A percentile compares a stretch with the other conserved stretches of the same genome.
Evolutionary conservation across 2,888 invertebrate species (phyloP).

Genomic region (Magallana nippona): DNA sequence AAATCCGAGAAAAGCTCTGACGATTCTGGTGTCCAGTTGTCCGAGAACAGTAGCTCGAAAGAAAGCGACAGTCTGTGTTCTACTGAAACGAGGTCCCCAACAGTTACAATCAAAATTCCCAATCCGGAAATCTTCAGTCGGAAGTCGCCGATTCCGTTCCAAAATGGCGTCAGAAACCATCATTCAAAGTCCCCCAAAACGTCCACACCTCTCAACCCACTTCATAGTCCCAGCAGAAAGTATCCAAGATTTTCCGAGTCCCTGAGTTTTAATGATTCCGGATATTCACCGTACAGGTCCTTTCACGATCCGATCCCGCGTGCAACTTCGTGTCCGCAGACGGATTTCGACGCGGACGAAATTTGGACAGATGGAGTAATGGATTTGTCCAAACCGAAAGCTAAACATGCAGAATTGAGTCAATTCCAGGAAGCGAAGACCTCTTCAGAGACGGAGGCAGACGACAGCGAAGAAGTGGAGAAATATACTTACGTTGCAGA

Average conservation of each 20-base stretch:
- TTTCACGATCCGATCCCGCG: slow-evolving; percentile 28
- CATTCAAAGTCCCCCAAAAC: slow-evolving; percentile 26
- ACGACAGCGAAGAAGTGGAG: slow-evolving; percentile 1
- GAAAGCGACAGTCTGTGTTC: slow-evolving; percentile 27
- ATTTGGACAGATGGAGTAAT: slow-evolving; percentile 36
- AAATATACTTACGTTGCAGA: slow-evolving; percentile 30
- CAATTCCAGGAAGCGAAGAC: background rate
- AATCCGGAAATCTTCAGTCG: slow-evolving; percentile 1
- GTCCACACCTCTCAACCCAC: background rate
- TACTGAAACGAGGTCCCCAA: background rate
- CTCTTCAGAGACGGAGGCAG: background rate
- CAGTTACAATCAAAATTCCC: background rate
- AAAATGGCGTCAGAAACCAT: background rate
- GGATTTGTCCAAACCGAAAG: slow-evolving; percentile 35
- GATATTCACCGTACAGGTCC: background rate
- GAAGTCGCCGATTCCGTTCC: background rate
- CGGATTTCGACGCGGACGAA: slow-evolving; percentile 35
- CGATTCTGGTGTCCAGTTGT: slow-evolving; percentile 2
- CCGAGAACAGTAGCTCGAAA: slow-evolving; percentile 6
- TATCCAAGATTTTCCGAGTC: background rate
- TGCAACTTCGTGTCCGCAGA: slow-evolving; percentile 4
- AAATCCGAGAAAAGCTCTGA: slow-evolving; percentile 22
- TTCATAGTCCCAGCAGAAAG: slow-evolving; percentile 15
- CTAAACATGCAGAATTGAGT: background rate
- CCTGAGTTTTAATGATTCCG: background rate